Percentiles rank a stretch among this genome's conserved stretches.
Evolutionary conservation across 2,888 invertebrate species (phyloP).

Genomic region (Himalopsyche tibetana): DNA sequence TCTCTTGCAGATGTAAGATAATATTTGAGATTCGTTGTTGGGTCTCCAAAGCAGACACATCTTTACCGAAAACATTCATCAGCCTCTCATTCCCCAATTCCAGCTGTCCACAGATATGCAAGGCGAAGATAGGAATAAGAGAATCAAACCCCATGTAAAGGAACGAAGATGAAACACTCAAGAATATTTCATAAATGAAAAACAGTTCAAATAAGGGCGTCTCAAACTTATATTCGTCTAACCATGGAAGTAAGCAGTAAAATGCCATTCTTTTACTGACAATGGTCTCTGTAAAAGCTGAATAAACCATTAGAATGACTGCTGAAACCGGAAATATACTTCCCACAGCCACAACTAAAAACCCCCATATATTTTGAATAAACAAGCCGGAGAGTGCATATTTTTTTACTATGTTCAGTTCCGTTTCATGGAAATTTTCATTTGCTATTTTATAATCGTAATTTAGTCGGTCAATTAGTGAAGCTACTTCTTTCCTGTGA

Average conservation of each 20-base stretch:
- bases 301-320: slow-evolving; percentile 68
- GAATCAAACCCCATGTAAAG: slow-evolving; percentile 72
- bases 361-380: slow-evolving; percentile 69
- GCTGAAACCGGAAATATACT: slow-evolving; percentile 70
- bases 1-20: slow-evolving; percentile 69
- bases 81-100: slow-evolving; percentile 70
- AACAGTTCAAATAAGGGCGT: slow-evolving; percentile 67
- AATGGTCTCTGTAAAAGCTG: slow-evolving; percentile 67
- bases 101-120: slow-evolving; percentile 72
- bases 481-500: slow-evolving; percentile 67
- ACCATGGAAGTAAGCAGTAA: slow-evolving; percentile 69
- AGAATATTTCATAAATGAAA: slow-evolving; percentile 67
- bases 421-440: slow-evolving; percentile 67
- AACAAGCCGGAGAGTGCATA: slow-evolving; percentile 68
- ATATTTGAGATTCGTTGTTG: slow-evolving; percentile 64
- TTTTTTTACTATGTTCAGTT: slow-evolving; percentile 68
- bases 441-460: slow-evolving; percentile 68
- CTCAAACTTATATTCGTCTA: slow-evolving; percentile 66
- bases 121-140: slow-evolving; percentile 71
- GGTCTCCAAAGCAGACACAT: slow-evolving; percentile 28
- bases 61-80: slow-evolving; percentile 67
- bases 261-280: slow-evolving; percentile 69
- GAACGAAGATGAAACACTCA: slow-evolving; percentile 68
- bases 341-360: slow-evolving; percentile 67
- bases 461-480: slow-evolving; percentile 68